Conservation (phyloP, 2,797 vertebrate species). For the Sciaenops ocellatus region DNA sequence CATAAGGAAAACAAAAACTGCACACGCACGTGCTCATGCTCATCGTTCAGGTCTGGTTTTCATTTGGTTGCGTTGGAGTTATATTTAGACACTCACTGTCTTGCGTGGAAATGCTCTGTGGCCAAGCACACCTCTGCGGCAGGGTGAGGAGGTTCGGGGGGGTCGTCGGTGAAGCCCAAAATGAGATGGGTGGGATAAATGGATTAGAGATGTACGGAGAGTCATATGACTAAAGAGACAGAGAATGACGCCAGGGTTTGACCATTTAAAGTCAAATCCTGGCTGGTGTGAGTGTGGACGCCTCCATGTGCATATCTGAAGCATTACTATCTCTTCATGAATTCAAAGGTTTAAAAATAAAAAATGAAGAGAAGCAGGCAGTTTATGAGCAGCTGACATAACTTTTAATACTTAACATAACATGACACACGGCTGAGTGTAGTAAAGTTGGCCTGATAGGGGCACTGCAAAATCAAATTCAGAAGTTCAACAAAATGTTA, state of each 20-base stretch:
- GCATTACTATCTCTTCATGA: neutral
- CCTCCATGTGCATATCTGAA: neutral
- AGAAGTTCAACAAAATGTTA: conserved; percentile 11
- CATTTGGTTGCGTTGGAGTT: conserved; percentile 38
- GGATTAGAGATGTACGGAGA: neutral
- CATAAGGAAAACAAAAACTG: neutral
- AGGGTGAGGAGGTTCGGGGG: neutral
- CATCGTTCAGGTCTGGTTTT: conserved; percentile 51
- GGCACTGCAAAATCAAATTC: neutral
- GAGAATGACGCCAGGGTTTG: neutral
- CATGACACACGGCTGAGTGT: neutral
- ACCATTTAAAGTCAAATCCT: conserved; percentile 43
- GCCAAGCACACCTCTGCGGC: conserved; percentile 40
- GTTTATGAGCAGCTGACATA: neutral
- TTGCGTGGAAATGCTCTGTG: conserved; percentile 38
- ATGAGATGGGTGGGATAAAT: neutral
- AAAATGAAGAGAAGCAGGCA: neutral
- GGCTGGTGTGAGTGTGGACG: neutral
- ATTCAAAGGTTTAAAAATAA: conserved; percentile 1
- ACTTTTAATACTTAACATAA: neutral
- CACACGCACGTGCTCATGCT: neutral
- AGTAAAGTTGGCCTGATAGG: neutral
- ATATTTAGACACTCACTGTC: conserved; percentile 48
- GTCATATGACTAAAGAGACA: neutral
- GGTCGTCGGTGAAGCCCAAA: neutral